These are phyloP conservation scores for Orussus abietinus DNA, from an alignment of 1,140 invertebrate species.

Conservation along the genomic window DNA sequence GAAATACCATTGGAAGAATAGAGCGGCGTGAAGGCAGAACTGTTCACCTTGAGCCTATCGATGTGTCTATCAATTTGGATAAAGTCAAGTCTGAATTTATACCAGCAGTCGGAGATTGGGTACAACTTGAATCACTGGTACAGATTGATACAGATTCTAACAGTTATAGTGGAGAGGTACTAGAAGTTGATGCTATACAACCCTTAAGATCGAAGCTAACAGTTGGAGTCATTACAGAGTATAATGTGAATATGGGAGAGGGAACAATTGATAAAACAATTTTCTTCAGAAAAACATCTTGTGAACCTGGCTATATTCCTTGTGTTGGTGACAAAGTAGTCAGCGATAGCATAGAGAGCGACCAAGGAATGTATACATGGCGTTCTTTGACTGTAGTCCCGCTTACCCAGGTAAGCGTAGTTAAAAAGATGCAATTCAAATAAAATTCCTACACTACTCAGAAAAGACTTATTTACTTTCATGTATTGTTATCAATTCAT, in stretches of 20 bases:
- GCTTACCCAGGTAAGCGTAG: constrained; percentile 29
- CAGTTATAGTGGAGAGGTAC: constrained; percentile 53
- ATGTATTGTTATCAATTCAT: too few species aligned
- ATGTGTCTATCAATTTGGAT: constrained; percentile 56
- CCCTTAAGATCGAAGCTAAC: constrained; percentile 55
- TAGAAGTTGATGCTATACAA: constrained; percentile 56
- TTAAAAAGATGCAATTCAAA: constrained; percentile 7
- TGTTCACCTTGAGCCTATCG: constrained; percentile 53
- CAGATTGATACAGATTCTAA: constrained; percentile 54
- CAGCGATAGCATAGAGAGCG: constrained; percentile 65
- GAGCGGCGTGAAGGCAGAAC: constrained; percentile 47
- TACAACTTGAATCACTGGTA: constrained; percentile 57
- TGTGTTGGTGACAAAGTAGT: constrained; percentile 57
- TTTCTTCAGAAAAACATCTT: constrained; percentile 55
- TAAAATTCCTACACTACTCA: too few species aligned
- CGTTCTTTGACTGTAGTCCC: constrained; percentile 57
- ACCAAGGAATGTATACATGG: constrained; percentile 59
- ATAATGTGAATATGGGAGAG: constrained; percentile 40
- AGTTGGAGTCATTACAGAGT: constrained; percentile 55
- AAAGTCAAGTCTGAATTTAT: constrained; percentile 52
- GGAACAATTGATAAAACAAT: constrained; percentile 56
- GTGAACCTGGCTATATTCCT: constrained; percentile 55
- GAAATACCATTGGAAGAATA: constrained; percentile 56
- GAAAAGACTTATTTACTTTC: too few species aligned
- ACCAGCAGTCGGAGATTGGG: constrained; percentile 62